These are phyloP conservation scores for Trididemnum nubilum DNA, from an alignment of 23 tunicate species.

Conservation along the genomic window DNA sequence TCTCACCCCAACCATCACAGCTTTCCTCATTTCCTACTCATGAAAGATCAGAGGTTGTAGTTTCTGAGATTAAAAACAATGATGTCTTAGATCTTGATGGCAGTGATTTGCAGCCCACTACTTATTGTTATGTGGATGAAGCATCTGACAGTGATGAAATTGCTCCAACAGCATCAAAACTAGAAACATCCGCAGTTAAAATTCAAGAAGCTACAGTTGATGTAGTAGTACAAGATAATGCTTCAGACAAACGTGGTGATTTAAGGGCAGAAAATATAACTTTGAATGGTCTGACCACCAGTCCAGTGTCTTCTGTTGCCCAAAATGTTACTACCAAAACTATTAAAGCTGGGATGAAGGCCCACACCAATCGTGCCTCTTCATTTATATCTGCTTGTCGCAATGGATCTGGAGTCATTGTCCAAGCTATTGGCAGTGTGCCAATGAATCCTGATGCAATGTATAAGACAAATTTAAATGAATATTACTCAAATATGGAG, in stretches of 20 bases:
- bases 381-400: neutral
- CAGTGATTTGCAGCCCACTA: neutral
- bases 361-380: neutral
- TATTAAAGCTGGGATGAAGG: neutral
- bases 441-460: slow-evolving; percentile 87
- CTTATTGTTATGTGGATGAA: slow-evolving; percentile 45
- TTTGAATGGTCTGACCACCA: neutral
- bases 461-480: slow-evolving; percentile 47
- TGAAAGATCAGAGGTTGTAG: neutral
- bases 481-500: slow-evolving; percentile 16
- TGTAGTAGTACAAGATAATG: neutral
- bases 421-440: slow-evolving; percentile 52
- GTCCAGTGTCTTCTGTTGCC: neutral
- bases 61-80: slow-evolving; percentile 14
- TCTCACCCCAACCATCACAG: slow-evolving; percentile 42
- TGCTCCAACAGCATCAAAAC: neutral
- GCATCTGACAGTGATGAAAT: slow-evolving; percentile 44
- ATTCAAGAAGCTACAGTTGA: too few species aligned
- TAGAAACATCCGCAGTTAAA: too few species aligned
- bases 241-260: neutral
- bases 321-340: neutral
- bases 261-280: neutral
- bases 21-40: neutral
- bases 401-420: too few species aligned
- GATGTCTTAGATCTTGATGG: neutral